Conservation (phyloP, 2,888 invertebrate genomes). For the Cryptus armator region DNA sequence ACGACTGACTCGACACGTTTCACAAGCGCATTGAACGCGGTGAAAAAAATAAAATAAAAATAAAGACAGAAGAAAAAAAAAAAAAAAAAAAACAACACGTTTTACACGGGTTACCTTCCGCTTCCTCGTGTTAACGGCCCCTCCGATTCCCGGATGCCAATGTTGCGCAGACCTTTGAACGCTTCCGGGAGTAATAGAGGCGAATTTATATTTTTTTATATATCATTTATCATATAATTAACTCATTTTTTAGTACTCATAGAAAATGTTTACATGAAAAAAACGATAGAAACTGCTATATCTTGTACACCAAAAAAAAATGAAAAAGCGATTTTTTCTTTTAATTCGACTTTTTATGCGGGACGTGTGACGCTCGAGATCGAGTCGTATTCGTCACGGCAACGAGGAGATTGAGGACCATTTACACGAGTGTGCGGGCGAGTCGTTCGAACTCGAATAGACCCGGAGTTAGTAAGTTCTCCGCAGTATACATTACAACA, state of each 20-base stretch:
- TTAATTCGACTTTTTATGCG: not conserved
- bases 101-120: slow-evolving; percentile 74
- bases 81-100: slow-evolving; percentile 53
- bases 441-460: not conserved
- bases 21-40: slow-evolving; percentile 68
- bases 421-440: not conserved
- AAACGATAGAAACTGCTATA: too few relatives aligned
- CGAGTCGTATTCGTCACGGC: not conserved
- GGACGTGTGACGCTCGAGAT: not conserved
- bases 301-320: too few relatives aligned
- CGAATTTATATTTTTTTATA: not conserved
- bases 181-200: slow-evolving; percentile 35
- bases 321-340: too few relatives aligned
- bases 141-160: slow-evolving; percentile 42
- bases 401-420: not conserved
- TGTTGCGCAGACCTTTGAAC: slow-evolving; percentile 22
- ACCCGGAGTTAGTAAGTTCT: not conserved
- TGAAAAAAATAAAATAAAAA: slow-evolving; percentile 55
- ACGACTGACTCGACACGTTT: slow-evolving; percentile 82
- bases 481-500: slow-evolving; percentile 3
- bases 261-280: too few relatives aligned
- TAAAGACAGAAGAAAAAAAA: slow-evolving; percentile 16
- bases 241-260: not conserved
- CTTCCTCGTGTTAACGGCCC: slow-evolving; percentile 77
- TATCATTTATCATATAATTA: not conserved